Base-by-base conservation (phyloP, 2,797 vertebrate genomes). In the Coregonus suidteri region DNA sequence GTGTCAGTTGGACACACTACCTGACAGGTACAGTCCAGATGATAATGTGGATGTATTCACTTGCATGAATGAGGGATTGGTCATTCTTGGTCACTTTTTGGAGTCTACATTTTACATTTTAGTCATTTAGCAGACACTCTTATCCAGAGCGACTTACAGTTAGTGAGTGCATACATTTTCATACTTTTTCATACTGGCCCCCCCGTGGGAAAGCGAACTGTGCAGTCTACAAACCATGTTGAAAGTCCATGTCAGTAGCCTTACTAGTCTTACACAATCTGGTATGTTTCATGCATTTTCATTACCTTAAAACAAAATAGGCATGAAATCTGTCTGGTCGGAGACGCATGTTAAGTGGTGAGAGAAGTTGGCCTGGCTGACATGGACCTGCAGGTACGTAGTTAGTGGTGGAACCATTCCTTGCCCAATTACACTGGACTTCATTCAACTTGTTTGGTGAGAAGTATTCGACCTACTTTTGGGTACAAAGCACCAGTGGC, bases 381-480 rank as follows among this genome's bases (percentile, higher is more conserved):
- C 88, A 88, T 52, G 83, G 84, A 86, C 76, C 86, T 70, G 86
- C 86, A 78, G 87, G 90, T 88, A 90, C 41, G 7, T 47, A 62
- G 6, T 62, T 20, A 84, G 88, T 89, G 87, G 85, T 84, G 85
- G 83, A 88, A 87, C 87, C 89, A 88, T 91, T 89, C 87, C 88
- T 91, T 88, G 90, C 92, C 92, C 93, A 93, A 93, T 93, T 94
- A 93, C 88, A 91, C 59, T 64, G 92, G 91, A 91, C 83, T 89
- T 82, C 31, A 86, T 85, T 92, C 93, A 93, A 87, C 89, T 91
- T 93, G 93, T 91, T 93, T 91, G 93, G 90, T 94, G 91, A 94
- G 92, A 94, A 92, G 91, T 92, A 93, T 93, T 92, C 91, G 93
- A 92, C 94, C 95, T 94, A 94, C 91, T 94, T 95, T 91, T 93